Evolutionary conservation across 2,113 vertebrate species (phyloP), one percentile per base, ranked within the genome.

Genomic region (Grammomys surdaster): DNA sequence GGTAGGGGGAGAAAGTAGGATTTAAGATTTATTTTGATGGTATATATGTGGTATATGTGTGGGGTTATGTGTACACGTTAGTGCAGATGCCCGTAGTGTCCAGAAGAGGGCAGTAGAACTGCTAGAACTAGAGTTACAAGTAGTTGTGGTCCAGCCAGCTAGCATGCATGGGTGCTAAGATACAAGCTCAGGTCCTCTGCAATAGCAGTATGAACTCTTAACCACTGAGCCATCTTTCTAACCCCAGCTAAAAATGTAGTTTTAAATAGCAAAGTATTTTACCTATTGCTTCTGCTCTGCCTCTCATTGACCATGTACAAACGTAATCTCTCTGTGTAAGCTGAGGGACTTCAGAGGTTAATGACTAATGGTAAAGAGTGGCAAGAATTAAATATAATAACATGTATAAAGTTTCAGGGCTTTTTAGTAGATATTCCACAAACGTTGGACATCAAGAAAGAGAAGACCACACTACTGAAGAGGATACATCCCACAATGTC

Each of bases 311-410:
- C 46, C 78, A 5, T 75, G 48, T 67, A 28, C 78, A 88, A 88
- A 78, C 12, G 26, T 43, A 78, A 19, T 70, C 75, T 94, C 24
- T 89, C 28, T 43, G 1, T 63, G 10, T 82, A 77, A 75, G 48
- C 14, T 33, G 67, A 81, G 40, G n/a, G 22, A 85, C 24, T 28
- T 90, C 6, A 10, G 63, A 16, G 36, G 26, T 46, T 65, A 94
- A 93, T 67, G 85, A 77, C 48, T 36, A 63, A 88, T 84, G 87
- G 92, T 67, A 88, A 75, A 43, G 95, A 46, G 16, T 73, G 8
- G 26, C 33, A 7, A n/a, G 33, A 58, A 36, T 58, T 58, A 81
- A n/a, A 70, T 63, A 88, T 75, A 76, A n/a, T 88, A 40, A 80
- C 84, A 36, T 46, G 5, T n/a, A n/a, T 51, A 48, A 33, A 95